phyloP scores from a whole-genome alignment of 2,888 invertebrate genomes.

The Clusia tigrina region DNA sequence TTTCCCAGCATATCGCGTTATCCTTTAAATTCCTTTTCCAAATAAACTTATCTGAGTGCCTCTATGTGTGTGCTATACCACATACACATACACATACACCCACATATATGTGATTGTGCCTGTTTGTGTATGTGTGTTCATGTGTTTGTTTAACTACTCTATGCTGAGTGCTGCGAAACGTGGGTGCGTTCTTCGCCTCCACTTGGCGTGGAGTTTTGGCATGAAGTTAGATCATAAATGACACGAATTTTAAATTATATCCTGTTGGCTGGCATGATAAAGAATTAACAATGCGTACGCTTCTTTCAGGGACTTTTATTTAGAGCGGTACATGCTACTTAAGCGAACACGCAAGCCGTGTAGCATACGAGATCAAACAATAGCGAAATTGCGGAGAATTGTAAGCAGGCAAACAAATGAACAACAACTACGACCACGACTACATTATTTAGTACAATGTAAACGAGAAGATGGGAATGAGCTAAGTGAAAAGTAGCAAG shows the following conservation, averaged over 20 bases:
- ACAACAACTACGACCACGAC: too few relatives aligned
- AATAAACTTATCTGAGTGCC: slow-evolving; percentile 20
- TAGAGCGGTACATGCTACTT: too few relatives aligned
- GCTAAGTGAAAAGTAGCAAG: too few relatives aligned
- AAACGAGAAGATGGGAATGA: too few relatives aligned
- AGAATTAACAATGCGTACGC: slow-evolving; percentile 15
- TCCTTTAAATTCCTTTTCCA: slow-evolving; percentile 1
- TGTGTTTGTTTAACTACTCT: slow-evolving; percentile 22
- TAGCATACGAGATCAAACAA: too few relatives aligned
- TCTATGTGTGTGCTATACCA: slow-evolving; percentile 29
- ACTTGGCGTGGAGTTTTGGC: slow-evolving; percentile 6
- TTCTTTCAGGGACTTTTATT: too few relatives aligned
- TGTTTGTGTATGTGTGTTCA: slow-evolving; percentile 13
- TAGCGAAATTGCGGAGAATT: too few relatives aligned
- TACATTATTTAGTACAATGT: too few relatives aligned
- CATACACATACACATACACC: neutral
- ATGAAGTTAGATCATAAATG: slow-evolving; percentile 38
- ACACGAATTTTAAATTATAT: slow-evolving; percentile 53
- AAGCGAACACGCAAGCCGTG: too few relatives aligned
- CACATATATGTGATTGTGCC: neutral
- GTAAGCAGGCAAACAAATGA: too few relatives aligned
- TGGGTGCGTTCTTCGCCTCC: slow-evolving; percentile 1
- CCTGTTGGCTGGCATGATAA: slow-evolving; percentile 11
- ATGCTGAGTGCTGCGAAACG: neutral
- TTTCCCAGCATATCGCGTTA: neutral